phyloP scores from a whole-genome alignment of 2,888 invertebrate genomes.

The Tetanocera ferruginea region DNA sequence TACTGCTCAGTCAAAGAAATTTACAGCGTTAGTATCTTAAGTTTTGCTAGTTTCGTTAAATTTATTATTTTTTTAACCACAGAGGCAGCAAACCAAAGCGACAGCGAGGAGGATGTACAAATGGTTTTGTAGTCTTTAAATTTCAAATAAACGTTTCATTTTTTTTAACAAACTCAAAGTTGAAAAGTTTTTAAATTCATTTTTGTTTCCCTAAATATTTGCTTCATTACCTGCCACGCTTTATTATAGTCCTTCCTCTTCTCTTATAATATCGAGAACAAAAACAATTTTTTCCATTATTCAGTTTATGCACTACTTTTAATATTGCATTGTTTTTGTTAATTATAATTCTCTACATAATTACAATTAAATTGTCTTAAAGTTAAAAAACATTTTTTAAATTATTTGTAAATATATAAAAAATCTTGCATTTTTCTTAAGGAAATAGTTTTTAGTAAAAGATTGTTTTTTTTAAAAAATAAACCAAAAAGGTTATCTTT shows the following conservation, averaged over 20 bases:
- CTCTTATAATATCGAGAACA: neutral
- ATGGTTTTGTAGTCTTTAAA: constrained; percentile 46
- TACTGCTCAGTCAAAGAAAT: constrained; percentile 37
- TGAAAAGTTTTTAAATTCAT: no score
- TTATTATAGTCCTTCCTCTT: no score
- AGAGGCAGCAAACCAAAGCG: constrained; percentile 47
- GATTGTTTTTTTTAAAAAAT: neutral
- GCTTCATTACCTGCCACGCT: no score
- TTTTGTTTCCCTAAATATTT: no score
- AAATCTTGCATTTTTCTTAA: neutral
- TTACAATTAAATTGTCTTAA: constrained; percentile 20
- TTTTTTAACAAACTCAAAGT: no score
- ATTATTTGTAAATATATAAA: constrained; percentile 22
- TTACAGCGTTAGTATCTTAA: constrained; percentile 29
- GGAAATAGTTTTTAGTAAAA: constrained; percentile 4
- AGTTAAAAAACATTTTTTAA: constrained; percentile 5
- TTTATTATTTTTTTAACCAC: constrained; percentile 32
- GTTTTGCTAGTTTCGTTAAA: neutral
- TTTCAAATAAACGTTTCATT: constrained; percentile 20
- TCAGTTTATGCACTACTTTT: constrained; percentile 17
- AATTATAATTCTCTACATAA: constrained; percentile 1
- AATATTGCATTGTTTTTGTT: constrained; percentile 31
- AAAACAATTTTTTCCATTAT: neutral
- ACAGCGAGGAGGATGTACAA: constrained; percentile 59
- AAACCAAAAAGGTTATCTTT: neutral